Base-by-base conservation (phyloP, 1,140 invertebrate species). In the Pectinophora gossypiella region DNA sequence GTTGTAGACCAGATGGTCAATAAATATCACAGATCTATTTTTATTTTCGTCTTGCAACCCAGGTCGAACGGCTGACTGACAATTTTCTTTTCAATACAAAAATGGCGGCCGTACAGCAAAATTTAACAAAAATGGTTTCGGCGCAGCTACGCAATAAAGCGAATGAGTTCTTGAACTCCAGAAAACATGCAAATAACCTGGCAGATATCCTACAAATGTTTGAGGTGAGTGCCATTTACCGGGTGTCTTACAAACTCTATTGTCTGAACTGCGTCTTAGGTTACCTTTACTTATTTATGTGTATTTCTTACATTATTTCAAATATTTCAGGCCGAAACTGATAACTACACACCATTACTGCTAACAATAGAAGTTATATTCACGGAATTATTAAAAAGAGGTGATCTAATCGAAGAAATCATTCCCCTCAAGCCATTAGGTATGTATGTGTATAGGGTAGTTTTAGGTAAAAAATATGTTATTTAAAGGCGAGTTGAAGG, bases 311-410 rank as follows among this genome's bases (percentile, higher is more conserved):
- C 58, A 63, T 72, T 61, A 72, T 68, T 59, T 51, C 58, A 54
- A n/a, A 59, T 54, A 65, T 87, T 83, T 61, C 66, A 91, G 88
- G 88, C 79, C 60, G 83, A 88, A 61, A 84, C 85, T 22, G 86
- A 88, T 65, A 87, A 88, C 63, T 85, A 82, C 55, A 84, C 80
- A 36, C 83, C 90, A 40, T 89, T 90, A 56, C 73, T 94, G 43
- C 85, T 93, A 19, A 90, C 92, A 10, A 67, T 93, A 54, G 93
- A 94, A 76, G 89, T 92, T 19, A 91, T 94, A 61, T 94, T 94
- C 63, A 88, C 86, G 6, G 91, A 92, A 64, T 61, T 94, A 27
- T 62, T 94, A 0, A 92, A 89, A 65, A 84, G 91, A n/a, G 80
- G 90, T 16, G 89, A 90, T 27, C 89, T 93, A 85, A 87, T 89